Conservation (phyloP, 2,888 invertebrate genomes). For the Muscina levida region DNA sequence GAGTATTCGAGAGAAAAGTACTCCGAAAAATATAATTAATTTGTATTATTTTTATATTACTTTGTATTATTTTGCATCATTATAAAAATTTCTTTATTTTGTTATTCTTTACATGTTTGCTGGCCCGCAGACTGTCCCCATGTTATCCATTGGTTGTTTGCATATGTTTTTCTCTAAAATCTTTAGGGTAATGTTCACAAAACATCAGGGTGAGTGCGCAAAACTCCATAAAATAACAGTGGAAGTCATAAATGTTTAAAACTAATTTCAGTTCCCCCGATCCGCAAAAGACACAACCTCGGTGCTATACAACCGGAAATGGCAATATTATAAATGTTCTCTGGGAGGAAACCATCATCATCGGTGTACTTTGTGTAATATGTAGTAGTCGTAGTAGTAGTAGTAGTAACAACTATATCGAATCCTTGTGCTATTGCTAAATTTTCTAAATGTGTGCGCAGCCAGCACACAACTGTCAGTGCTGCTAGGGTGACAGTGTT, state of each 20-base stretch:
- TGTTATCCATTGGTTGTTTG: no score
- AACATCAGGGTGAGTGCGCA: neutral
- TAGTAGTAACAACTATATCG: neutral
- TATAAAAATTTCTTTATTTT: no score
- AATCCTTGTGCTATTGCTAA: neutral
- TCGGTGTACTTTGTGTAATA: neutral
- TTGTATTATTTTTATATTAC: no score
- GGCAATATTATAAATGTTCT: conserved; percentile 51
- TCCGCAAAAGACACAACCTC: neutral
- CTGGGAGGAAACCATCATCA: conserved; percentile 28
- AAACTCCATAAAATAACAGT: conserved; percentile 48
- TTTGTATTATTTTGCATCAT: no score
- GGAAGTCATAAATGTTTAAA: conserved; percentile 64
- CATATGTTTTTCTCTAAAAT: neutral
- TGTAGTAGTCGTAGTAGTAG: neutral
- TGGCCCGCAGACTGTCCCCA: no score
- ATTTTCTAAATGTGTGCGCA: neutral
- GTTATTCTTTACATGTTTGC: no score
- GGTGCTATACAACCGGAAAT: conserved; percentile 54
- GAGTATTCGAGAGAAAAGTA: no score
- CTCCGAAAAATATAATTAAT: no score
- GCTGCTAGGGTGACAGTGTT: neutral
- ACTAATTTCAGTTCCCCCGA: conserved; percentile 18
- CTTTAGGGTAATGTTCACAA: conserved; percentile 30
- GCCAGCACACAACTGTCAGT: neutral